Evolutionary conservation across 2,797 vertebrate genomes (phyloP).

Genomic region (Acipenser ruthenus): DNA sequence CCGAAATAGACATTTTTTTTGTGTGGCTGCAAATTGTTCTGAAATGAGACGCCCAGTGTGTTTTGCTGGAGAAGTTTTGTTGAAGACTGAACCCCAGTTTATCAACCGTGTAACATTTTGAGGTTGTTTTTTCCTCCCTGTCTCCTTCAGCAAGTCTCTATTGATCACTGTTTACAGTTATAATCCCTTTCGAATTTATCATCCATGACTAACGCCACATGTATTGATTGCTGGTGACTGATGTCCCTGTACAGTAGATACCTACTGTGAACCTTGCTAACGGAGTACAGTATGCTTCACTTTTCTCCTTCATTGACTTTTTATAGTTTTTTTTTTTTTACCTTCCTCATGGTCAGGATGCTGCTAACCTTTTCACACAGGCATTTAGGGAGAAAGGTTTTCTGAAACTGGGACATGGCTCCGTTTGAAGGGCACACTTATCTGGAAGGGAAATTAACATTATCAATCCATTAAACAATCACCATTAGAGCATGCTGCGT

Average conservation of each 20-base stretch:
- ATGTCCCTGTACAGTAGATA: constrained; percentile 57
- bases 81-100: constrained; percentile 54
- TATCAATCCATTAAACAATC: constrained; percentile 9
- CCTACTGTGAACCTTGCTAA: constrained; percentile 37
- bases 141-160: constrained; percentile 66
- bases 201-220: constrained; percentile 65
- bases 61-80: constrained; percentile 50
- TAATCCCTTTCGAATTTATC: constrained; percentile 80
- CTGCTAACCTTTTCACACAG: constrained; percentile 38
- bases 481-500: background rate
- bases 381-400: constrained; percentile 28
- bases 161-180: constrained; percentile 79
- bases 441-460: background rate
- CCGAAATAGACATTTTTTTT: too few species aligned
- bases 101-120: constrained; percentile 67
- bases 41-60: constrained; percentile 16
- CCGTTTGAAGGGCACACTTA: constrained; percentile 12
- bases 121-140: constrained; percentile 62
- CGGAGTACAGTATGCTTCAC: constrained; percentile 24
- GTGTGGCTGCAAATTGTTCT: too few species aligned
- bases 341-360: constrained; percentile 37
- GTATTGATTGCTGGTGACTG: constrained; percentile 74
- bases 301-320: constrained; percentile 31
- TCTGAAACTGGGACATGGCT: constrained; percentile 43
- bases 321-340: constrained; percentile 28